Evolutionary conservation across 2,888 invertebrate species (phyloP), one percentile per base, ranked within the genome.

Genomic region (Orthosia cruda): DNA sequence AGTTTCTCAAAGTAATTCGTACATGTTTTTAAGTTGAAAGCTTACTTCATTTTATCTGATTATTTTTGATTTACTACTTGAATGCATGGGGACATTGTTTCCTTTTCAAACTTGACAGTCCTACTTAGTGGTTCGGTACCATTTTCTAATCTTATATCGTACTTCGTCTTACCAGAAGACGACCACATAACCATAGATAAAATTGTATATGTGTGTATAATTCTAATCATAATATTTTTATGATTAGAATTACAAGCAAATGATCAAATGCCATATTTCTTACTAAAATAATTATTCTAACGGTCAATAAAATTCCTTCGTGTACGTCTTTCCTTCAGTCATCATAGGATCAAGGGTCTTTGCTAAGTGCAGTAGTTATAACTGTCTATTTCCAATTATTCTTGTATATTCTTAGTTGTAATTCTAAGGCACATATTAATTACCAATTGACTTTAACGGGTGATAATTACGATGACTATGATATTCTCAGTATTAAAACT

Each of bases 1-100:
- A 83, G 69, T 75, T 82, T 70, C 62, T 76, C 83, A 71, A 63
- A 63, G 75, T 80, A 69, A 82, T 67, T 80, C 61, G 63, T 67
- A 67, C 69, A 67, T 52, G 75, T 80, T 79, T 81, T 81, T 49
- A 63, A 64, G 71, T 71, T 62, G 68, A 62, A 82, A 49, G 71
- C 80, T 69, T 57, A 83, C 64, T 62, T 74, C 54, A 32, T 62
- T 70, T 65, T 75, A 65, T 72, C 64, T 69, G 71, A 58, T 74
- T 71, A 64, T 70, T 79, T 81, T 81, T 75, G 49, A 74, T 78
- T 57, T 74, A 67, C 52, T 66, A n/a, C 55, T 73, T 55, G n/a
- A 50, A n/a, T 57, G 26, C 1, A 16, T 11, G 16, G 32, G 52
- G 52, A 15, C 13, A 40, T 54, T 62, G 23, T 9, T 12, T 55